A percentile compares a stretch with the other conserved stretches of the same genome.
Conservation (phyloP, 35 echinoderm and acorn worm species). For the Stichopus chloronotus region DNA sequence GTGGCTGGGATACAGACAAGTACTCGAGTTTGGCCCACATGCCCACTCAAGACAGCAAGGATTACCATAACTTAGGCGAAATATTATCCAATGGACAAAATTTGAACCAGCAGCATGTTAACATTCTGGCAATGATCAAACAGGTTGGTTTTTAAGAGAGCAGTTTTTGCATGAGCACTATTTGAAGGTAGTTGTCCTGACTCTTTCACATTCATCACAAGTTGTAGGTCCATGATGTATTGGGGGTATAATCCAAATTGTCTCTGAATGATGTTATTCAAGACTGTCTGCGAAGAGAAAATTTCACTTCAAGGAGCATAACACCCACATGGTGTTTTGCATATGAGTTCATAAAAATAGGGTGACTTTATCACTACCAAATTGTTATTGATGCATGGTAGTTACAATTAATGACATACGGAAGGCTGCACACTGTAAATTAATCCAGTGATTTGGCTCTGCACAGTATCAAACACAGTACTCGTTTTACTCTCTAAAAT, state of each 20-base stretch:
- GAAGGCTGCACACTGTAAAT: too few relatives aligned
- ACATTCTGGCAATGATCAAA: constrained; percentile 82
- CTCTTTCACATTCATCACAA: neutral
- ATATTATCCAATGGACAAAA: constrained; percentile 84
- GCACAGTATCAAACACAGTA: too few relatives aligned
- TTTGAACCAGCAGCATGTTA: constrained; percentile 86
- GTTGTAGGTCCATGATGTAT: neutral
- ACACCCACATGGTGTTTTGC: too few relatives aligned
- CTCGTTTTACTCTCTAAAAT: too few relatives aligned
- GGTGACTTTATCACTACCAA: too few relatives aligned
- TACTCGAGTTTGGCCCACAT: constrained; percentile 72
- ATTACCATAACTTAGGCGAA: constrained; percentile 80
- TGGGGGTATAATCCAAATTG: neutral
- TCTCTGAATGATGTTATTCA: too few relatives aligned
- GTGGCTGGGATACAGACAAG: constrained; percentile 70
- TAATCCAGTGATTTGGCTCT: too few relatives aligned
- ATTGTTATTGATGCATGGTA: too few relatives aligned
- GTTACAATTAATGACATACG: too few relatives aligned
- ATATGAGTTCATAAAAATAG: too few relatives aligned
- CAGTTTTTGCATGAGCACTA: neutral
- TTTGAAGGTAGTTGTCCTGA: neutral
- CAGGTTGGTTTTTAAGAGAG: constrained; percentile 30
- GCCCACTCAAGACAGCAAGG: constrained; percentile 72
- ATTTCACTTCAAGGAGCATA: too few relatives aligned
- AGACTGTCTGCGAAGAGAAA: too few relatives aligned